Percentiles rank a stretch among this genome's conserved stretches.
Evolutionary conservation across 2,113 vertebrate genomes (phyloP).

Genomic region (Eretmochelys imbricata): DNA sequence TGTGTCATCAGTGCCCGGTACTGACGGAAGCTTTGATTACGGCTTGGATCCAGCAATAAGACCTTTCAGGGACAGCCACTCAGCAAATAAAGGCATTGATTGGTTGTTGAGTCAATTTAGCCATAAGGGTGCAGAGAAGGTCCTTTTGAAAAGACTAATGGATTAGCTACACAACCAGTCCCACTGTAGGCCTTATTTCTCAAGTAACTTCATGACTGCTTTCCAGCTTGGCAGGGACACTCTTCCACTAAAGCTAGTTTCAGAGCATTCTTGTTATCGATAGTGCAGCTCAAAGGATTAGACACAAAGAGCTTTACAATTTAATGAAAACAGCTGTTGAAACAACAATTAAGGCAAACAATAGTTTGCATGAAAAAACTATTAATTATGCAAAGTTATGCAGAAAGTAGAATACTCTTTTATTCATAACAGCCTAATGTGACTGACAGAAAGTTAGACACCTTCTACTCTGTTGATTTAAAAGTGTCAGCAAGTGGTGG

Average conservation of each 20-base stretch:
- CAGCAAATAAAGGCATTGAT: constrained; percentile 88
- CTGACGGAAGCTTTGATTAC: constrained; percentile 84
- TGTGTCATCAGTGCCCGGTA: constrained; percentile 82
- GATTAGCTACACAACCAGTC: constrained; percentile 84
- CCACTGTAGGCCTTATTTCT: constrained; percentile 81
- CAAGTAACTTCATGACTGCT: constrained; percentile 81
- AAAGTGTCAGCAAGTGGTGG: constrained; percentile 69
- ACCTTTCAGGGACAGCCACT: constrained; percentile 83
- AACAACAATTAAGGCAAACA: constrained; percentile 84
- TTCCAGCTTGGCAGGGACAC: constrained; percentile 80
- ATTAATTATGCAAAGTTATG: constrained; percentile 85
- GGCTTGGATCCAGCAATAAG: constrained; percentile 80
- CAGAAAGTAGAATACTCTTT: constrained; percentile 75
- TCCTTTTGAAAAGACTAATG: constrained; percentile 84
- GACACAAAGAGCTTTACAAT: constrained; percentile 82
- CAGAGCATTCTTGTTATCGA: constrained; percentile 80
- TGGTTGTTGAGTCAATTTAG: constrained; percentile 87
- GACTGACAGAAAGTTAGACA: constrained; percentile 56
- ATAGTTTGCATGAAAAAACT: constrained; percentile 77
- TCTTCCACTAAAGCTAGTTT: constrained; percentile 78
- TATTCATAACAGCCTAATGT: constrained; percentile 70
- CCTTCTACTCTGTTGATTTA: constrained; percentile 61
- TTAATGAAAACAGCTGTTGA: constrained; percentile 87
- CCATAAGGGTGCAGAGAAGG: constrained; percentile 79
- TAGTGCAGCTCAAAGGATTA: constrained; percentile 83